These are phyloP conservation scores for Sitta carolinensis DNA, from an alignment of 2,797 vertebrate genomes.

Conservation along the genomic window DNA sequence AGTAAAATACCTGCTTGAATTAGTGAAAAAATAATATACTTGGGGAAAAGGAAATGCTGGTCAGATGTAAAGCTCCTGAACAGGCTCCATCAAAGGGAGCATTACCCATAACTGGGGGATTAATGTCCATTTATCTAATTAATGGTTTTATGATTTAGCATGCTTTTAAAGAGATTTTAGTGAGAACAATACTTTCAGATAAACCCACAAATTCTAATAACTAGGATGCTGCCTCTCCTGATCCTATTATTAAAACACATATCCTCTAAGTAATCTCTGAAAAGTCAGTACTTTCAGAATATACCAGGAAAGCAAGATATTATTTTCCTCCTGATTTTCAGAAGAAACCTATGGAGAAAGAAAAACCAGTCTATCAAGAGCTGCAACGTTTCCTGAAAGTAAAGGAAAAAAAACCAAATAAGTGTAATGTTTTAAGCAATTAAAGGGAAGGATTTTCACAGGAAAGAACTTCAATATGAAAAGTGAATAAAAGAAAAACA, in stretches of 20 bases:
- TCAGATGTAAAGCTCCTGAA: constrained; percentile 31
- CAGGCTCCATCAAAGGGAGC: constrained; percentile 51
- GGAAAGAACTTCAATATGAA: not conserved
- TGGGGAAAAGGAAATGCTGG: constrained; percentile 10
- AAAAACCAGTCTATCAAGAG: not conserved
- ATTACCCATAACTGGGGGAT: constrained; percentile 52
- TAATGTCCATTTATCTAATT: constrained; percentile 71
- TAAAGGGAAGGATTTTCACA: not conserved
- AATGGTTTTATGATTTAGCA: constrained; percentile 74
- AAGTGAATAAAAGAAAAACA: not conserved
- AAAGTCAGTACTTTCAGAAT: not conserved
- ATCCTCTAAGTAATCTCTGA: constrained; percentile 21
- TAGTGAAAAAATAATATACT: constrained; percentile 24
- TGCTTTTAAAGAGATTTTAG: constrained; percentile 62
- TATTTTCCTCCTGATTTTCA: constrained; percentile 19
- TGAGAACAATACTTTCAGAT: constrained; percentile 48
- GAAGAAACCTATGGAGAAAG: not conserved
- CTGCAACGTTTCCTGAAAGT: not conserved
- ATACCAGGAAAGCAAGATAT: not conserved
- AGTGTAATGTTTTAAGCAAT: not conserved
- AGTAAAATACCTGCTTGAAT: constrained; percentile 15
- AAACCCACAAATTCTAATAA: constrained; percentile 59
- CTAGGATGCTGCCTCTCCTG: constrained; percentile 60
- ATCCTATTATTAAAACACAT: constrained; percentile 73
- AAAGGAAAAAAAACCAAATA: not conserved